A percentile compares a stretch with the other conserved stretches of the same genome.
phyloP scores from a whole-genome alignment of 2,888 invertebrate species.

The Elegia similella region DNA sequence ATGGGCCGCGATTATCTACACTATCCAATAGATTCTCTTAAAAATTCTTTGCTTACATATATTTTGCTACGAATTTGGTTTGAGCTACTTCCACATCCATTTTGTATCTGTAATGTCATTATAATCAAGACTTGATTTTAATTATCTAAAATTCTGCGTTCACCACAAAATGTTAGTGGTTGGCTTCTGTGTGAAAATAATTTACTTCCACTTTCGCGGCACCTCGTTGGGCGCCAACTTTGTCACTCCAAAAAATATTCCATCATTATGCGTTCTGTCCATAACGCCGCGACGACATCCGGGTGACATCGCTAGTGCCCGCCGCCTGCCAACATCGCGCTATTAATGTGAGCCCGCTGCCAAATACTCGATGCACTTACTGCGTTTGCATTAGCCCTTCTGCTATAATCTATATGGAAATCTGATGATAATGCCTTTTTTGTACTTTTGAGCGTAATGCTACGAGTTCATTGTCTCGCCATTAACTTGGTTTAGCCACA shows the following conservation, averaged over 20 bases:
- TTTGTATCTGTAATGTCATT: no score
- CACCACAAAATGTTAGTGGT: no score
- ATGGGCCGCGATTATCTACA: conserved; percentile 3
- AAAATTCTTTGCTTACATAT: no score
- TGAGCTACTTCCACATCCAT: no score
- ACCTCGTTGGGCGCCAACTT: conserved; percentile 53
- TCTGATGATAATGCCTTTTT: conserved; percentile 7
- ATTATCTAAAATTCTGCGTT: no score
- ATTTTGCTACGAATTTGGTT: no score
- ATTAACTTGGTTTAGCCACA: background rate
- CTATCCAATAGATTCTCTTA: background rate
- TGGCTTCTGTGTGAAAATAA: no score
- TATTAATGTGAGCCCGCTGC: conserved; percentile 66
- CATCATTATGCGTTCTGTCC: conserved; percentile 66
- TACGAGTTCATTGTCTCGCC: background rate
- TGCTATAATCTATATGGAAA: conserved; percentile 23
- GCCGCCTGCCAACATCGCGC: conserved; percentile 63
- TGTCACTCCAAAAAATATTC: conserved; percentile 36
- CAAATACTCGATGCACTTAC: conserved; percentile 59
- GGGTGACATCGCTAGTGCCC: conserved; percentile 67
- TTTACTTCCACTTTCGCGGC: background rate
- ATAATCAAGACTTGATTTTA: no score
- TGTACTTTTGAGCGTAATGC: background rate
- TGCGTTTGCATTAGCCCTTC: conserved; percentile 53
- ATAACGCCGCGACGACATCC: conserved; percentile 74